A percentile compares a stretch with the other conserved stretches of the same genome.
phyloP scores from a whole-genome alignment of 2,888 invertebrate genomes.

The Strigamia maritima region DNA sequence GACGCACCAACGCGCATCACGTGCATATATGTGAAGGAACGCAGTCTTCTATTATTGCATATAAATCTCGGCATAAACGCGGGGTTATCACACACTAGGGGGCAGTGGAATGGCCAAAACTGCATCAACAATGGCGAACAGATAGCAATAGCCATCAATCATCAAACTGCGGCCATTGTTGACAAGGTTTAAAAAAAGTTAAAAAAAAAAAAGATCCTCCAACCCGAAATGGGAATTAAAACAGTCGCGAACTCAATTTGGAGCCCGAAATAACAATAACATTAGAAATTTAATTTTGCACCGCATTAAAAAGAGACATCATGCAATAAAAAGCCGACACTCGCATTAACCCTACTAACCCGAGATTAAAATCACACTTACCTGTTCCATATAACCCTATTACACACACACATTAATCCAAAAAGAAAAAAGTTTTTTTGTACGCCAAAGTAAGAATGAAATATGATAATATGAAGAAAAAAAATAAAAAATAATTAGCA shows the following conservation, averaged over 20 bases:
- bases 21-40: conserved; percentile 21
- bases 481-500: background rate
- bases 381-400: background rate
- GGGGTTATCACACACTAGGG: conserved; percentile 21
- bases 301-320: background rate
- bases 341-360: background rate
- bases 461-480: background rate
- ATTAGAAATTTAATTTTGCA: background rate
- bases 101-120: conserved; percentile 5
- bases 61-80: conserved; percentile 26
- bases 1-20: conserved; percentile 34
- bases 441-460: background rate
- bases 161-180: background rate
- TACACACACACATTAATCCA: conserved; percentile 1
- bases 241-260: background rate
- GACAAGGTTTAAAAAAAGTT: background rate
- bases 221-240: background rate
- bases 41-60: conserved; percentile 29
- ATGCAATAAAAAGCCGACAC: background rate
- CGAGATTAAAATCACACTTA: conserved; percentile 16
- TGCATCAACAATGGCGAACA: conserved; percentile 28
- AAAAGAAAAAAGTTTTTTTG: background rate
- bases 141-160: conserved; percentile 25
- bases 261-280: background rate
- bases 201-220: background rate